Conservation (phyloP, 2,888 invertebrate species). For the Cheilosia vulpina region DNA sequence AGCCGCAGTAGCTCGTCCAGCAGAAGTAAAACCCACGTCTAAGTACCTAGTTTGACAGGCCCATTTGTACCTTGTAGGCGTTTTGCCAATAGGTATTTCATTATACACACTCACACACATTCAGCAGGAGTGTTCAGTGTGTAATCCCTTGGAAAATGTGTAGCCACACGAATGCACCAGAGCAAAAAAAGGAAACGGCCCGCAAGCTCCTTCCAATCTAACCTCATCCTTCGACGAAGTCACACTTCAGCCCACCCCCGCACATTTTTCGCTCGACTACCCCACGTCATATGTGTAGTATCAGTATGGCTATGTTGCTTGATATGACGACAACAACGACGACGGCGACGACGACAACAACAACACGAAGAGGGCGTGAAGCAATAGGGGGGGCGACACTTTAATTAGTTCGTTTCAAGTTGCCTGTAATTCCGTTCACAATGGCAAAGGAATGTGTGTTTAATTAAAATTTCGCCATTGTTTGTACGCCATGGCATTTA, state of each 20-base stretch:
- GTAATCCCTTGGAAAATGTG: slow-evolving; percentile 56
- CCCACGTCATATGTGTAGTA: slow-evolving; percentile 1
- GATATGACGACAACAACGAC: slow-evolving; percentile 35
- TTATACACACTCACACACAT: slow-evolving; percentile 34
- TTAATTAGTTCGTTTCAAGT: slow-evolving; percentile 76
- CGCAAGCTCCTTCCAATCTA: slow-evolving; percentile 33
- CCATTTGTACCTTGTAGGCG: slow-evolving; percentile 21
- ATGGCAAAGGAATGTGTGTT: slow-evolving; percentile 76
- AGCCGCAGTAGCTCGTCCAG: no score
- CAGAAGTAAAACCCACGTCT: no score
- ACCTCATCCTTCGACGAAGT: slow-evolving; percentile 31
- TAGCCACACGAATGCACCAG: slow-evolving; percentile 48
- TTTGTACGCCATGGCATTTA: slow-evolving; percentile 75
- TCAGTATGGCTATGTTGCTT: slow-evolving; percentile 25
- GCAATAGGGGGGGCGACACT: slow-evolving; percentile 64
- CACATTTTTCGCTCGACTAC: slow-evolving; percentile 28
- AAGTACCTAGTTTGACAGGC: no score
- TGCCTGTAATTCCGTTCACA: slow-evolving; percentile 75
- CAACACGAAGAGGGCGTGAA: slow-evolving; percentile 38
- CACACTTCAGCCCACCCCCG: no score
- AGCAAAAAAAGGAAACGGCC: slow-evolving; percentile 29
- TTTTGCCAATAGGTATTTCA: slow-evolving; percentile 47
- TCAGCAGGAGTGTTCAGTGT: slow-evolving; percentile 24
- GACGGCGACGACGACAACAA: not conserved
- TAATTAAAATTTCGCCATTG: slow-evolving; percentile 76